phyloP scores from a whole-genome alignment of 1,140 invertebrate genomes.

The Trachelipus rathkii region DNA sequence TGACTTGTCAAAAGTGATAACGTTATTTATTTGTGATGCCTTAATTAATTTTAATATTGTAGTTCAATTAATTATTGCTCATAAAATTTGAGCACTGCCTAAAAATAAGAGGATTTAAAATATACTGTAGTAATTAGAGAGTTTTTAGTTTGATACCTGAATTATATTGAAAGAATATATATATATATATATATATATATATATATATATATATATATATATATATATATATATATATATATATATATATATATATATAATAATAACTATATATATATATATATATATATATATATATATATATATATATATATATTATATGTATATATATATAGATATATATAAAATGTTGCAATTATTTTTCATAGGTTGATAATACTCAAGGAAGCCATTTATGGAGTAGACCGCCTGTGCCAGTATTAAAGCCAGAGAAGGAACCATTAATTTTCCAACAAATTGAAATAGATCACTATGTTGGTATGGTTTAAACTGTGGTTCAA shows the following conservation, averaged over 20 bases:
- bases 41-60: too few species aligned
- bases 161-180: too few species aligned
- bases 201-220: conserved; percentile 3
- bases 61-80: too few species aligned
- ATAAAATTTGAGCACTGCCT: too few species aligned
- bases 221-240: conserved; percentile 13
- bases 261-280: too few species aligned
- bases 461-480: conserved; percentile 83
- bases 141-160: too few species aligned
- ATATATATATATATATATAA: conserved; percentile 18
- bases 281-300: neutral
- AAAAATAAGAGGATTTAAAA: too few species aligned
- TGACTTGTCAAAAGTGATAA: too few species aligned
- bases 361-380: conserved; percentile 28
- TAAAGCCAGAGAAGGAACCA: conserved; percentile 64
- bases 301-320: conserved; percentile 12
- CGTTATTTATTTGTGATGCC: too few species aligned
- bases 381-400: conserved; percentile 51
- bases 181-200: conserved; percentile 4
- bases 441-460: conserved; percentile 87
- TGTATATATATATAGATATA: conserved; percentile 9
- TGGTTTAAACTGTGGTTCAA: conserved; percentile 23
- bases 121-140: too few species aligned
- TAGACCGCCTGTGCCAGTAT: conserved; percentile 62
- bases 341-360: neutral